These are phyloP conservation scores for Plagodis pulveraria DNA, from an alignment of 2,888 invertebrate species.

Conservation along the genomic window DNA sequence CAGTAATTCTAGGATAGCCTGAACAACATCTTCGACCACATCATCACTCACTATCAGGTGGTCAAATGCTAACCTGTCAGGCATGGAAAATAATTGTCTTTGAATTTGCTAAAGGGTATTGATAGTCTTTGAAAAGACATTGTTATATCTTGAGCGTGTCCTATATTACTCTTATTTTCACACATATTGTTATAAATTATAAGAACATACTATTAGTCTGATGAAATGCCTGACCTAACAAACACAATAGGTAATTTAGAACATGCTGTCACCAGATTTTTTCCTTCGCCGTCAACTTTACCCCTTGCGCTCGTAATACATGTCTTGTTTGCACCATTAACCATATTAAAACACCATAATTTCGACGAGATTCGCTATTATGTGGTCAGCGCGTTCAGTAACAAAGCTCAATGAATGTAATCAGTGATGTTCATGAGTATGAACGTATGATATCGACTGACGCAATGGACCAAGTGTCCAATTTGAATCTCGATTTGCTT, in stretches of 20 bases:
- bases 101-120: no score
- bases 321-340: conserved; percentile 60
- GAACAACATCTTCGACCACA: no score
- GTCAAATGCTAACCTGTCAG: no score
- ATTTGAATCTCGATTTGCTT: conserved; percentile 75
- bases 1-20: no score
- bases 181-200: no score
- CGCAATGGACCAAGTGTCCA: conserved; percentile 77
- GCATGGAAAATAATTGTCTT: no score
- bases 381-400: conserved; percentile 62
- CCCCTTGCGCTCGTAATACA: conserved; percentile 43
- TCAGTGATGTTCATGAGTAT: conserved; percentile 64
- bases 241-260: conserved; percentile 14
- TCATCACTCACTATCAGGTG: no score
- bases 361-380: conserved; percentile 68
- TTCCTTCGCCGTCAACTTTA: conserved; percentile 43
- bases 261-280: conserved; percentile 33
- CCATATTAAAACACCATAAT: conserved; percentile 70
- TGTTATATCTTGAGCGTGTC: no score
- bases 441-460: conserved; percentile 67
- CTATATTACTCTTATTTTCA: no score
- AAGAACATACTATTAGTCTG: no score
- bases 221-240: background rate
- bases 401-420: conserved; percentile 73
- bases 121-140: no score